Conservation (phyloP, 2,113 vertebrate genomes). For the Nibea albiflora region DNA sequence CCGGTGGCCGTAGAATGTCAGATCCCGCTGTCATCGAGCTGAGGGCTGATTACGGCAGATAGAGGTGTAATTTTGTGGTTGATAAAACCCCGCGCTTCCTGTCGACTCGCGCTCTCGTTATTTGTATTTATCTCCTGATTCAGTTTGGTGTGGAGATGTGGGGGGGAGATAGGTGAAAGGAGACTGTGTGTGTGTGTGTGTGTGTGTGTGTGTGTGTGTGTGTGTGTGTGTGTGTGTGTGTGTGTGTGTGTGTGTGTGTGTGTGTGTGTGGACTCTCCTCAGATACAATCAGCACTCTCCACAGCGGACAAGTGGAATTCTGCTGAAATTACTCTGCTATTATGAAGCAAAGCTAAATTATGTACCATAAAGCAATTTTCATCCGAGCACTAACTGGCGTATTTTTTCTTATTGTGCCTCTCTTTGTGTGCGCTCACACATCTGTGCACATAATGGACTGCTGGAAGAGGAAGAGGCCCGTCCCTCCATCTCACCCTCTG, state of each 20-base stretch:
- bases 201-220: too few relatives aligned
- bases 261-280: neutral
- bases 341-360: constrained; percentile 44
- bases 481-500: neutral
- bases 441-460: constrained; percentile 19
- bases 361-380: constrained; percentile 38
- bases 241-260: neutral
- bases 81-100: constrained; percentile 51
- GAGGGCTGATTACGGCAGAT: constrained; percentile 51
- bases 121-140: constrained; percentile 53
- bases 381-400: constrained; percentile 21
- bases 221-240: neutral
- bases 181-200: constrained; percentile 13
- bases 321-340: constrained; percentile 38
- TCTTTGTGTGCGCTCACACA: constrained; percentile 6
- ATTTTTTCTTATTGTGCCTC: constrained; percentile 33
- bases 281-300: constrained; percentile 22
- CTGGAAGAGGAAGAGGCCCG: constrained; percentile 33
- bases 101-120: constrained; percentile 28
- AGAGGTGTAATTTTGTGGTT: constrained; percentile 46
- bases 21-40: constrained; percentile 18
- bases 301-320: constrained; percentile 24
- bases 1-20: constrained; percentile 46
- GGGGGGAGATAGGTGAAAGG: constrained; percentile 8
- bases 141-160: constrained; percentile 17